phyloP scores from a whole-genome alignment of 35 echinoderm and acorn worm species.

The Apostichopus japonicus region DNA sequence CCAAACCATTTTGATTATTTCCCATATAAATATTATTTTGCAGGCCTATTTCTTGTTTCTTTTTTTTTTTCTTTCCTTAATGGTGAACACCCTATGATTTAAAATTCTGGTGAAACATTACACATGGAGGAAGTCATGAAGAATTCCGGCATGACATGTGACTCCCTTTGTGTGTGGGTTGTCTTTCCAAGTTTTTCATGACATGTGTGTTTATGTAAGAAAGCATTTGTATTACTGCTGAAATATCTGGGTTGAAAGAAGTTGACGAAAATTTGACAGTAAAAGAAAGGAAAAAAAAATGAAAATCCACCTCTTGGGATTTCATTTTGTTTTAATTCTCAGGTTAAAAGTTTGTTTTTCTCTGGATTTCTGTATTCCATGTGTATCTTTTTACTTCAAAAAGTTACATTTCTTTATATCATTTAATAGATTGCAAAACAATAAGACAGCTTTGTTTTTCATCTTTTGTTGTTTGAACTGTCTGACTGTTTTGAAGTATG shows the following conservation, averaged over 20 bases:
- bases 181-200: not conserved
- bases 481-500: no score
- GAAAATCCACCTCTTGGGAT: not conserved
- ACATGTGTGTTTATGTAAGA: not conserved
- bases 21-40: not conserved
- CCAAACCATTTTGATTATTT: not conserved
- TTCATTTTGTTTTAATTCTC: not conserved
- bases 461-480: no score
- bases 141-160: no score
- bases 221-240: not conserved
- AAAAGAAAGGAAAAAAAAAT: not conserved
- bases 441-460: no score
- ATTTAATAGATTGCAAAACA: not conserved
- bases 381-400: not conserved
- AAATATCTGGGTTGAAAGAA: not conserved
- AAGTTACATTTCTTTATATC: slow-evolving; percentile 11
- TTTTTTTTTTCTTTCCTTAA: no score
- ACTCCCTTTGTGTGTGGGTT: not conserved
- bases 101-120: no score
- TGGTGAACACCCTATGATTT: no score
- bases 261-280: not conserved
- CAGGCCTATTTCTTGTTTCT: no score
- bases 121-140: no score
- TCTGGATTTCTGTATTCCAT: slow-evolving; percentile 16
- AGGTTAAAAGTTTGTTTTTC: not conserved